Evolutionary conservation across 2,113 vertebrate genomes (phyloP).

Genomic region (Sapajus apella): DNA sequence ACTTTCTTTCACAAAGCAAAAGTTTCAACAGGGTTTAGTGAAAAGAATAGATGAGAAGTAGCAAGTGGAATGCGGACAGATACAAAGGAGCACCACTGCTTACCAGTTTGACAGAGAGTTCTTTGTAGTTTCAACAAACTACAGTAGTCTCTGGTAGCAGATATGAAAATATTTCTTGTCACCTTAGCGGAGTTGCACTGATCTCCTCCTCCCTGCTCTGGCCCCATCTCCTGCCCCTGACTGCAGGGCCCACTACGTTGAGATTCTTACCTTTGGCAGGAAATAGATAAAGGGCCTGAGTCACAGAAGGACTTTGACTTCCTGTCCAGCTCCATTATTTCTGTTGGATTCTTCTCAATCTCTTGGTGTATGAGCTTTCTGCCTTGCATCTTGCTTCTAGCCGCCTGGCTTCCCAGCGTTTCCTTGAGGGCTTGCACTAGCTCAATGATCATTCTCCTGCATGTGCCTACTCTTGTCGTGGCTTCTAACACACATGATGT

Average conservation of each 20-base stretch:
- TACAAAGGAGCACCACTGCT: background rate
- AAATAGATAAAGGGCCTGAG: background rate
- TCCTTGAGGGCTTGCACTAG: background rate
- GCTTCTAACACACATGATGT: background rate
- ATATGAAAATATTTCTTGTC: background rate
- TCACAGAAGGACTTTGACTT: background rate
- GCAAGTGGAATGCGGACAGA: background rate
- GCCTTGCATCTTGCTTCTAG: background rate
- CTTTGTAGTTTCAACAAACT: background rate
- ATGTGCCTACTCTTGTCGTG: background rate
- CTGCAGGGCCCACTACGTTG: background rate
- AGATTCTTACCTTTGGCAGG: background rate
- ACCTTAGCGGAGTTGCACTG: background rate
- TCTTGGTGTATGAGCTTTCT: background rate
- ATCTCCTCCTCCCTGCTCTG: background rate
- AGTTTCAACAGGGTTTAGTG: background rate
- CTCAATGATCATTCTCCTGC: background rate
- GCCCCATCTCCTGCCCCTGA: background rate
- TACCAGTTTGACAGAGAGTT: background rate
- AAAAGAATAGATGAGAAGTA: background rate
- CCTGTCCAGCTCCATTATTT: background rate
- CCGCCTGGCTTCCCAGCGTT: background rate
- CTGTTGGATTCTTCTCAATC: background rate
- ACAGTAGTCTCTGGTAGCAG: background rate
- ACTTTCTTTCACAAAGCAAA: background rate